Percentiles rank a stretch among this genome's conserved stretches.
These are phyloP conservation scores for Notocelia uddmanniana DNA, from an alignment of 2,888 invertebrate genomes.

Conservation along the genomic window DNA sequence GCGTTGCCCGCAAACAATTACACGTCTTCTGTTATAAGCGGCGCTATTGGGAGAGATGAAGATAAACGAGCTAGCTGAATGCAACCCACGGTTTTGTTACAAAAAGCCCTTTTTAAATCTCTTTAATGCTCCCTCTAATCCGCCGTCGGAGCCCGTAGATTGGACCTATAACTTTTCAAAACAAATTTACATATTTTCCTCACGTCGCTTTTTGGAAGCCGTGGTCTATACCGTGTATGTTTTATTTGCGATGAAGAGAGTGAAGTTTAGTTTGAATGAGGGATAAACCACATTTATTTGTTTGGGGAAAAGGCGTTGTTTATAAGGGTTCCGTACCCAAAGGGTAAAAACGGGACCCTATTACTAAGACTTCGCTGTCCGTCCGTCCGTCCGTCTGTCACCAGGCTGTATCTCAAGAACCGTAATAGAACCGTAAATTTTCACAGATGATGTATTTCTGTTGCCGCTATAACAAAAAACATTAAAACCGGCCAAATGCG, in stretches of 20 bases:
- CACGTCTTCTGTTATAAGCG: constrained; percentile 53
- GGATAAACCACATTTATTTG: neutral
- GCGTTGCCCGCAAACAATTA: constrained; percentile 52
- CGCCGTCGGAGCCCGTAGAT: constrained; percentile 63
- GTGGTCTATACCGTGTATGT: constrained; percentile 24
- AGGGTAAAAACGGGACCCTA: too few relatives aligned
- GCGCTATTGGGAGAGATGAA: constrained; percentile 60
- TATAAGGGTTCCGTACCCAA: too few relatives aligned
- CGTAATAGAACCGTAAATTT: too few relatives aligned
- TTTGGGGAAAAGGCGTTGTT: too few relatives aligned
- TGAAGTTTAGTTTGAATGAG: constrained; percentile 18
- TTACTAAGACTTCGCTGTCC: too few relatives aligned
- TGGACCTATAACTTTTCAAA: constrained; percentile 71
- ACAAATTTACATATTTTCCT: constrained; percentile 74
- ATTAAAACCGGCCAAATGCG: too few relatives aligned
- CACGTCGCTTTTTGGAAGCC: constrained; percentile 32
- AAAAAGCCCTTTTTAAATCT: constrained; percentile 65
- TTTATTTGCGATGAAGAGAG: constrained; percentile 31
- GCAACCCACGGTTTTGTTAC: constrained; percentile 58
- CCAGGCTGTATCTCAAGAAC: too few relatives aligned
- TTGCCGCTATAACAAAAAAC: too few relatives aligned
- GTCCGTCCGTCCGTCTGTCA: too few relatives aligned
- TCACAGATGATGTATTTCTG: too few relatives aligned
- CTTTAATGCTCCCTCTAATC: constrained; percentile 61
- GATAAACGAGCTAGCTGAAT: constrained; percentile 62